These are phyloP conservation scores for Hypanus sabinus DNA, from an alignment of 2,113 vertebrate genomes.

Conservation along the genomic window DNA sequence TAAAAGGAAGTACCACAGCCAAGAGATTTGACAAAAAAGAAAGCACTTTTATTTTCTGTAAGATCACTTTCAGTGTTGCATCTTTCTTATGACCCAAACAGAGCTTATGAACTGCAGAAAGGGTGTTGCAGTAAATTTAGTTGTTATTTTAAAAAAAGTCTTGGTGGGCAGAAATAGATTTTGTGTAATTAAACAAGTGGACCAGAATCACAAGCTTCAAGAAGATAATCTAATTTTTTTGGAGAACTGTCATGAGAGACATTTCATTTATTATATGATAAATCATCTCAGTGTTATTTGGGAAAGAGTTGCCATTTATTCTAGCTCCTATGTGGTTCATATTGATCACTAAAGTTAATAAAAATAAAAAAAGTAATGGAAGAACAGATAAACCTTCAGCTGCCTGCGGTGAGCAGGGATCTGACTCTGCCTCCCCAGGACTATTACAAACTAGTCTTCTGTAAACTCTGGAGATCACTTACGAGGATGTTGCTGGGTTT, in stretches of 20 bases:
- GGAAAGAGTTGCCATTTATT: neutral
- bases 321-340: neutral
- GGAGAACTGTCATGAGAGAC: neutral
- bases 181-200: neutral
- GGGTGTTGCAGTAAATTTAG: too few species aligned
- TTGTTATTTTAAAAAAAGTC: neutral
- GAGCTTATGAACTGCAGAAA: neutral
- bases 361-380: neutral
- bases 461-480: neutral
- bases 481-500: too few species aligned
- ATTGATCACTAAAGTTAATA: conserved; percentile 29
- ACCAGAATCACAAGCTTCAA: neutral
- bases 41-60: neutral
- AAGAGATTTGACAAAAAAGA: neutral
- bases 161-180: neutral
- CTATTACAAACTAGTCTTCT: neutral
- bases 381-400: neutral
- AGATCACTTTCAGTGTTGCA: neutral
- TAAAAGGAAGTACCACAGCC: neutral
- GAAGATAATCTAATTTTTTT: neutral
- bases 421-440: neutral
- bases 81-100: neutral
- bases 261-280: conserved; percentile 5
- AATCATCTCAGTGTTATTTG: conserved; percentile 10
- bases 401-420: neutral